These are phyloP conservation scores for Diorhabda elongata DNA, from an alignment of 1,140 invertebrate species.

Conservation along the genomic window DNA sequence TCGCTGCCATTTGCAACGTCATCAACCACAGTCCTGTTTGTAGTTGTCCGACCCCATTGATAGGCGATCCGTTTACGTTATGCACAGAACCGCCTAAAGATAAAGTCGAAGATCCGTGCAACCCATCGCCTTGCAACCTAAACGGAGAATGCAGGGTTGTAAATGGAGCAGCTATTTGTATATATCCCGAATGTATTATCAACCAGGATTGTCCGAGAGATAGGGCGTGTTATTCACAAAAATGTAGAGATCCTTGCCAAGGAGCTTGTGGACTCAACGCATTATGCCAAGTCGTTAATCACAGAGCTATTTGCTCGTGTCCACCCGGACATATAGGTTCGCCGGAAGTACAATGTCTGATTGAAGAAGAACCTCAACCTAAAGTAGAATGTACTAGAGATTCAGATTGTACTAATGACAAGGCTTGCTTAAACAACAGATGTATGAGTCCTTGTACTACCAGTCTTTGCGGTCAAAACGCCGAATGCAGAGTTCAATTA, in stretches of 20 bases:
- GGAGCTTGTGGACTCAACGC: constrained; percentile 81
- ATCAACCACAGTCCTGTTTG: constrained; percentile 79
- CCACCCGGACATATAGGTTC: constrained; percentile 76
- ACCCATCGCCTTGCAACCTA: constrained; percentile 72
- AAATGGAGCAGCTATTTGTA: constrained; percentile 65
- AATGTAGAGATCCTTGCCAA: constrained; percentile 76
- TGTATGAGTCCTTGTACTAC: constrained; percentile 74
- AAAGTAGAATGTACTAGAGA: constrained; percentile 75
- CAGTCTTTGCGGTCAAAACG: constrained; percentile 69
- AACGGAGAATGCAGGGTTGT: constrained; percentile 75
- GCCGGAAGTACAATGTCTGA: constrained; percentile 67
- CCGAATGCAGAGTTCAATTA: constrained; percentile 73
- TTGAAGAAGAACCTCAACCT: constrained; percentile 50
- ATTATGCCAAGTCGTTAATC: constrained; percentile 75
- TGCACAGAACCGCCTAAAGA: constrained; percentile 53
- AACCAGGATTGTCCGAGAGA: constrained; percentile 79
- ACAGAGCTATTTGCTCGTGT: constrained; percentile 75
- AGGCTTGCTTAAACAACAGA: constrained; percentile 73
- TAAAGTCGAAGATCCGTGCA: constrained; percentile 64
- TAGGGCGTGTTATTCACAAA: constrained; percentile 73
- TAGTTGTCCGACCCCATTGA: constrained; percentile 63
- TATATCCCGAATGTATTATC: constrained; percentile 81
- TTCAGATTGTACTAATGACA: constrained; percentile 76
- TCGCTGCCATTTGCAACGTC: constrained; percentile 62
- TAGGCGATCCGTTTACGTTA: constrained; percentile 73